phyloP scores from a whole-genome alignment of 1,140 invertebrate species.

The Anthonomus grandis region DNA sequence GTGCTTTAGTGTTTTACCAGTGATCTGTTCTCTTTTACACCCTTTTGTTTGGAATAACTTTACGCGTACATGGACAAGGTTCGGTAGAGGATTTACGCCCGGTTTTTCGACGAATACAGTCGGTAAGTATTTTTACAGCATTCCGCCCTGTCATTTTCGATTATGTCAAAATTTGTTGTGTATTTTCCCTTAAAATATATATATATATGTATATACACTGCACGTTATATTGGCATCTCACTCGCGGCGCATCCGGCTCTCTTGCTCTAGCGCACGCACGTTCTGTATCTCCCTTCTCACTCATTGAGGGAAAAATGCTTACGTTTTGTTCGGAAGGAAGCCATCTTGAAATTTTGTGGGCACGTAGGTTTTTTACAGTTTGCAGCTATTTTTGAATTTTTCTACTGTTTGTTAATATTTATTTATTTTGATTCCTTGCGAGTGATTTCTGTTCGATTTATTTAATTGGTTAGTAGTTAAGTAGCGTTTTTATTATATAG shows the following conservation, averaged over 20 bases:
- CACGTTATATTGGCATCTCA: too few species aligned
- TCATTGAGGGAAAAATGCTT: slow-evolving; percentile 17
- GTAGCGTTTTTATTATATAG: too few species aligned
- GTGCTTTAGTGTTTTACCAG: slow-evolving; percentile 22
- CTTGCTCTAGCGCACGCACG: background rate
- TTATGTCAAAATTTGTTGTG: too few species aligned
- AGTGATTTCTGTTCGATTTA: too few species aligned
- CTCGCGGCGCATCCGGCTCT: too few species aligned
- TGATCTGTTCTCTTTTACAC: background rate
- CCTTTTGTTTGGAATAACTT: slow-evolving; percentile 11
- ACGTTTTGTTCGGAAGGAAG: slow-evolving; percentile 24
- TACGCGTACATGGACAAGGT: slow-evolving; percentile 10
- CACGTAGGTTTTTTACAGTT: slow-evolving; percentile 23
- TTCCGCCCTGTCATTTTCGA: too few species aligned
- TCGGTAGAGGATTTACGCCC: background rate
- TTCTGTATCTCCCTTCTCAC: slow-evolving; percentile 1
- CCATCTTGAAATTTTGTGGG: slow-evolving; percentile 29
- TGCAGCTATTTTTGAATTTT: slow-evolving; percentile 6
- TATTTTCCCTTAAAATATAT: too few species aligned
- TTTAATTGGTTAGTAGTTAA: too few species aligned
- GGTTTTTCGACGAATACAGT: background rate
- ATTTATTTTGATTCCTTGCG: too few species aligned
- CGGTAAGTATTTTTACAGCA: slow-evolving; percentile 5
- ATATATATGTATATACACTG: too few species aligned
- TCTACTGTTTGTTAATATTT: too few species aligned